Base-by-base conservation (phyloP, 2,797 vertebrate species). In the Anguilla pacifica region DNA sequence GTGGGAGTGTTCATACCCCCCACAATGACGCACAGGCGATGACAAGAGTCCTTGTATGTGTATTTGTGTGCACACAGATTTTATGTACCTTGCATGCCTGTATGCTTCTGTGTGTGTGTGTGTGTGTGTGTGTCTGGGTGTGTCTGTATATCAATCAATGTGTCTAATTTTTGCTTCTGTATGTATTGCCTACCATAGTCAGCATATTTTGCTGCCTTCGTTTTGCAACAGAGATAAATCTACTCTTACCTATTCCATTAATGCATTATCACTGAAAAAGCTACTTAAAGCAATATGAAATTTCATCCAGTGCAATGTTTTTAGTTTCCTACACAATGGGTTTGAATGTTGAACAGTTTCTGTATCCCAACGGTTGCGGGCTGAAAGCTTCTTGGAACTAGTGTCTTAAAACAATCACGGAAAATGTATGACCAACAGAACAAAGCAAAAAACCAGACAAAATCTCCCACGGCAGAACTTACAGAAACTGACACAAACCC, bases 361-460 rank as follows among this genome's bases (percentile, higher is more conserved):
- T 70, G 67, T 28, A 70, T 28, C 67, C 5, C 72, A 39, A 19
- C 39, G 70, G 28, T 5, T 35, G 31, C 28, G 0, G 35, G 70
- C 70, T 31, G 70, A 74, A 67, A 35, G 31, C 28, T 35, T 74
- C 31, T 74, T 28, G 2, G 11, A 74, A 31, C 15, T 7, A 31
- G 11, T 74, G 28, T 15, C 72, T 35, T 13, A 74, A 17, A 13
- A 17, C 72, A 74, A 74, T 13, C 72, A 74, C 39, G 72, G 31
- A 31, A 74, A 74, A 74, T 74, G 28, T 39, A 74, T 74, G 72
- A 39, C 72, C 11, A 74, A 39, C 28, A 35, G 25, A 74, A 74
- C 3, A 74, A 39, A 74, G 72, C 13, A 79, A 43, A 74, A 79
- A 79, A 79, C 17, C 74, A 79, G 35, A 79, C 35, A 79, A 79